Base-by-base conservation (phyloP, 2,888 invertebrate genomes). In the Eupithecia exiguata region DNA sequence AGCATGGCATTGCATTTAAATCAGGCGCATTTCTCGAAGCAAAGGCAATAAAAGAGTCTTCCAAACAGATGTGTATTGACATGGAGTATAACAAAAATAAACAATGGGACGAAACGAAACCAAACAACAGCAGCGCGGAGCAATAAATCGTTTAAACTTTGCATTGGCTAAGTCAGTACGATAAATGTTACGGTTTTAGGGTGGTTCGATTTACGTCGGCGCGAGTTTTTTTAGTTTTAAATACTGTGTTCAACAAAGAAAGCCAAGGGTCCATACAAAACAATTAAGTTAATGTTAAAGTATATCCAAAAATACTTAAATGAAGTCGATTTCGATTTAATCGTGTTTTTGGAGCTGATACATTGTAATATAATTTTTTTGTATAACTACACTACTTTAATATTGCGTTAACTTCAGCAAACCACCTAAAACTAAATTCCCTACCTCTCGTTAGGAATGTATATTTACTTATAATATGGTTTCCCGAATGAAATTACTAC, bases 11-110 rank as follows among this genome's bases (percentile, higher is more conserved):
- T 18, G 74, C 63, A 78, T 78, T 78, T 77, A 76, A 84, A 83
- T 86, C 79, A 78, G 78, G 83, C 84, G 83, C 81, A 81, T 82
- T 81, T 81, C 77, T 77, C 70, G 46, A 66, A 71, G 46, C 71
- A 21, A 65, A 71, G 77, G 84, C 83, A 84, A 84, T 86, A 83
- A 84, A 66, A 81, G 74, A 84, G 81, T 81, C 79, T 79, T 84
- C 82, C 79, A 88, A 87, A 89, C 87, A 89, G 86, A 88, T 87
- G 86, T 87, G 83, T 89, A 87, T 89, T 89, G 88, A 90, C 88
- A 88, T 85, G 87, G 84, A 82, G 79, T 78, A 82, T 80, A 83
- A 87, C 84, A 84, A 87, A 88, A 89, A 89, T 86, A 89, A 91
- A 90, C 88, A 89, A 87, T 79, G 78, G 82, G 80, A 79, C 78